Base-by-base conservation (phyloP, 2,113 vertebrate species). In the Bufo gargarizans region DNA sequence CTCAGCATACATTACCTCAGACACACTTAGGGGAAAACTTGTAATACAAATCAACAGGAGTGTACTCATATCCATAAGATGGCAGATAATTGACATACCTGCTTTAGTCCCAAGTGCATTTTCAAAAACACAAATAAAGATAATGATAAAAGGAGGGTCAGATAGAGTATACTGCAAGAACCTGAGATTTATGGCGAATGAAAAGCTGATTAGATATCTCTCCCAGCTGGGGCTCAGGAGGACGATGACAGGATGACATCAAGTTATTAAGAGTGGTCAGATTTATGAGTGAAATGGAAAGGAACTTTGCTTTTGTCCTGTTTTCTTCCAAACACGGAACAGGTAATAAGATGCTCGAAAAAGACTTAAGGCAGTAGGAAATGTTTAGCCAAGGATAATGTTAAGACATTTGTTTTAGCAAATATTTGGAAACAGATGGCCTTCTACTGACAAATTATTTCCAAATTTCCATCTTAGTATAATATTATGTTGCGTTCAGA, bases 141-240 rank as follows among this genome's bases (percentile, higher is more conserved):
- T 88, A 88, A 88, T 88, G 81, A 88, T 88, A 88, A 88, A 84
- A 83, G 80, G 71, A 88, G 87, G 80, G 78, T 84, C 71, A 82
- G 80, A 67, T 76, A 84, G 87, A 88, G 87, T 84, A 76, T 84
- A 88, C 78, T 67, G 87, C 87, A 84, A 84, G 87, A 77, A 22
- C 16, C 81, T 22, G 47, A 83, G 81, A 88, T 88, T 88, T 88
- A 88, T 88, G 87, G 81, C 81, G 50, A 88, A 88, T 88, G 87
- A 84, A 88, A 88, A 88, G 58, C 80, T 84, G 87, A 88, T 88
- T 88, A 88, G 81, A 88, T 88, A 88, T 88, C 87, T 88, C 20
- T 88, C 72, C 71, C 87, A 88, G 87, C 71, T 88, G 87, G 72
- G 87, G 72, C 87, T 88, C 87, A 12, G 79, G 59, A 83, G 53